Percentiles rank a stretch among this genome's conserved stretches.
These are phyloP conservation scores for Noturus placidus DNA, from an alignment of 2,113 vertebrate species.

Conservation along the genomic window DNA sequence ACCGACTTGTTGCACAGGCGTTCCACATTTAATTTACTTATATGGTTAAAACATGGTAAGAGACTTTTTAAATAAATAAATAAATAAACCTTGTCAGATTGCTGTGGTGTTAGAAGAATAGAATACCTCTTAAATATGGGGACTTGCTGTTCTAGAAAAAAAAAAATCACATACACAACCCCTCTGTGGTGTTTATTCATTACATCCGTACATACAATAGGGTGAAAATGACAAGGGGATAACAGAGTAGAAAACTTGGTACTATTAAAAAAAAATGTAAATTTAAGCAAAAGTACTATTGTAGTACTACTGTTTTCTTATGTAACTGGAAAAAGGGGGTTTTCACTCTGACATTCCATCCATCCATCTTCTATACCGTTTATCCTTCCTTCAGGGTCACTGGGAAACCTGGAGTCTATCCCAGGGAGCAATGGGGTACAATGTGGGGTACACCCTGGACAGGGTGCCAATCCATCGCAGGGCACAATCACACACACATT, in stretches of 20 bases:
- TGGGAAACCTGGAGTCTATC: no score
- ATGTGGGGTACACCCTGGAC: no score
- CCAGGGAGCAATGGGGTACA: no score
- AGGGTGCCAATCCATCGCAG: no score
- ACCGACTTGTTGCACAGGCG: background rate
- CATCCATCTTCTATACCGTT: no score
- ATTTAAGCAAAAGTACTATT: no score
- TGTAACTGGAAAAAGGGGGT: no score
- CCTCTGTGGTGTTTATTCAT: background rate
- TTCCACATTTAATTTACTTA: background rate
- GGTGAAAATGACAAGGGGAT: background rate
- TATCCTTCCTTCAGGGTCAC: no score
- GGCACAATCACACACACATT: no score
- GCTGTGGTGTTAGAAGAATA: background rate
- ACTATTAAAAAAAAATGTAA: no score
- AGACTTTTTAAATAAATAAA: background rate
- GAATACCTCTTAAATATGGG: background rate
- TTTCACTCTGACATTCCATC: no score
- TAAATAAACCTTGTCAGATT: background rate
- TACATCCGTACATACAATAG: background rate
- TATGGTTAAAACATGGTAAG: background rate
- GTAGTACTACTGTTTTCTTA: no score
- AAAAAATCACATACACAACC: background rate
- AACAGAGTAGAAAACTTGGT: background rate
- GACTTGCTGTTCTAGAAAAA: background rate